Evolutionary conservation across 2,888 invertebrate genomes (phyloP).

Genomic region (Psococerastis gibbosa): DNA sequence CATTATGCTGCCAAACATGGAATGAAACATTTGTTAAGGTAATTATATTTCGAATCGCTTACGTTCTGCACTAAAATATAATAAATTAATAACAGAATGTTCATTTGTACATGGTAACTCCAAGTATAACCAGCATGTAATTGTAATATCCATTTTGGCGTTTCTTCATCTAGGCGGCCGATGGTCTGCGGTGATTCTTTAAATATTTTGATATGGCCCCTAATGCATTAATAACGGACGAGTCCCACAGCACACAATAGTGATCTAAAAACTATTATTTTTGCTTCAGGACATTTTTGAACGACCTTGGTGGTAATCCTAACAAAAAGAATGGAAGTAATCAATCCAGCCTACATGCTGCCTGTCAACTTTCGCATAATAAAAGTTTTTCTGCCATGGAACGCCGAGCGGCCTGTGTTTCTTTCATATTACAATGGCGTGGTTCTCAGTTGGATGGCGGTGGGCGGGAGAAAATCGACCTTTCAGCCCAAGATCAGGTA

Average conservation of each 20-base stretch:
- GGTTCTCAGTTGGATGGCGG: conserved; percentile 33
- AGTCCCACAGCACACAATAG: too few species aligned
- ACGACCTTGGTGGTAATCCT: conserved; percentile 43
- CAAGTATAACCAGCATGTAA: too few species aligned
- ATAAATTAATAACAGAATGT: too few species aligned
- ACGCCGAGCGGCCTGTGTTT: conserved; percentile 38
- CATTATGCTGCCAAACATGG: conserved; percentile 47
- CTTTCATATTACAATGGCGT: conserved; percentile 40
- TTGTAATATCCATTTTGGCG: too few species aligned
- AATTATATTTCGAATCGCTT: too few species aligned
- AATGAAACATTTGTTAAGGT: conserved; percentile 34
- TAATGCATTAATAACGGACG: too few species aligned
- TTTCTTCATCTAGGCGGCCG: too few species aligned
- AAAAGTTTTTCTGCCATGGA: conserved; percentile 34
- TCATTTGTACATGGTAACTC: too few species aligned
- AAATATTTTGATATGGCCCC: too few species aligned
- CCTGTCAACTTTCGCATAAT: conserved; percentile 31
- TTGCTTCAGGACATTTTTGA: conserved; percentile 39
- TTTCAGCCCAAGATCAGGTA: conserved; percentile 39
- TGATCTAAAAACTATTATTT: too few species aligned
- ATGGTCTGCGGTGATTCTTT: too few species aligned
- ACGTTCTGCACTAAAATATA: too few species aligned
- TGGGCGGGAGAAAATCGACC: conserved; percentile 35
- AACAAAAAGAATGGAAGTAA: conserved; percentile 43
- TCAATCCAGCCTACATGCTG: conserved; percentile 41